phyloP scores from a whole-genome alignment of 2,888 invertebrate genomes.

The Caenorhabditis virilis region DNA sequence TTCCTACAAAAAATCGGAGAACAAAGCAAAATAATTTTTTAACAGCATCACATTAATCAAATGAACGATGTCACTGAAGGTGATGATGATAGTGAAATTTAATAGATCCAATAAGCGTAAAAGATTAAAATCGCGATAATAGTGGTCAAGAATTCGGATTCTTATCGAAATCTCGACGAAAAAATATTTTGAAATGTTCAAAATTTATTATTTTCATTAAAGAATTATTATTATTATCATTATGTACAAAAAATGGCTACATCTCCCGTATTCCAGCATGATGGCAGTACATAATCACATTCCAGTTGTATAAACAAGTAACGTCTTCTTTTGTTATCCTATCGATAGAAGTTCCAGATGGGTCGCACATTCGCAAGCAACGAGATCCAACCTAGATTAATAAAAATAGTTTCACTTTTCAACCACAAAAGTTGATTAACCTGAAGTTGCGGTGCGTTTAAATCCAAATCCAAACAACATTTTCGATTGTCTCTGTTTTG shows the following conservation, averaged over 20 bases:
- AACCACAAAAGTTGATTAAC: conserved; percentile 16
- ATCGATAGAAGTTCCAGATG: conserved; percentile 60
- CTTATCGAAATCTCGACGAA: no score
- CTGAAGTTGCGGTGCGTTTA: conserved; percentile 62
- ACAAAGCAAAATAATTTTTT: no score
- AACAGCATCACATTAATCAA: no score
- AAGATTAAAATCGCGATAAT: no score
- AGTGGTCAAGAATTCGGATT: no score
- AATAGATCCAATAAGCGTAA: no score
- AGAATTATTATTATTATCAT: no score
- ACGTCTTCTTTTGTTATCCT: conserved; percentile 64
- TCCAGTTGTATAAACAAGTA: conserved; percentile 66
- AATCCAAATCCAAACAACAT: conserved; percentile 62
- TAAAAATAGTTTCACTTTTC: neutral
- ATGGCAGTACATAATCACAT: conserved; percentile 67
- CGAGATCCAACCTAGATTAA: conserved; percentile 56
- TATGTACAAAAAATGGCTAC: conserved; percentile 38
- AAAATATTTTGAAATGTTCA: neutral
- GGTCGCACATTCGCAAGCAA: conserved; percentile 65
- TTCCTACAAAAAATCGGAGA: no score
- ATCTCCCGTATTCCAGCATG: conserved; percentile 66
- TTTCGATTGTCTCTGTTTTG: conserved; percentile 65
- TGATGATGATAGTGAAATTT: no score
- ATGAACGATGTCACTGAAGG: no score
- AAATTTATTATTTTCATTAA: conserved; percentile 2